Base-by-base conservation (phyloP, 92 coral and sea anemone species). In the Anthopleura xanthogrammica region DNA sequence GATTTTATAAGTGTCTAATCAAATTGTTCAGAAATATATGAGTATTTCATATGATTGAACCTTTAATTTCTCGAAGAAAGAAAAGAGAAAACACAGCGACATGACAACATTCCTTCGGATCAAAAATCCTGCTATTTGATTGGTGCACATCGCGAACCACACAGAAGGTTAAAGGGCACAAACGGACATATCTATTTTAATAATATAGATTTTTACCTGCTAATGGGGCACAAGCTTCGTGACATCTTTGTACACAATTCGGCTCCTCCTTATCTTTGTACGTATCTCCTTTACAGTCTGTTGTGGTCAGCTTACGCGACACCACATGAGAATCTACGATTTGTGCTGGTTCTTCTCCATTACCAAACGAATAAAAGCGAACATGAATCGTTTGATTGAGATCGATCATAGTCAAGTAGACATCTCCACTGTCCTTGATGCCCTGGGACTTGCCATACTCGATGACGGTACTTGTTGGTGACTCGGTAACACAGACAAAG, bases 311-410 rank as follows among this genome's bases (percentile, higher is more conserved):
- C 12, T 13, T 22, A 12, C 80, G 80, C 11, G 52, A 50, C n/a
- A 42, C 1, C 0, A 77, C 60, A 12, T 77, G 56, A 29, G 80
- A 43, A 50, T 52, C 60, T 54, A 52, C 58, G 7, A 77, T 52
- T 56, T 77, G 80, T 42, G 80, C 41, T 13, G 41, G 22, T 19
- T 86, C 74, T 56, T 86, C 90, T 2, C 85, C 90, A 56, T 89
- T 89, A 2, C 87, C 92, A 77, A 86, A 89, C 14, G 92, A 77
- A 62, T 89, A 89, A 55, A 86, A 89, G 5, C 87, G 84, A 9
- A 82, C 87, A 36, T 64, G 77, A 5, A 16, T 36, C 5, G 88
- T 88, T 16, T 65, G 52, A 12, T 87, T 80, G 52, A 52, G 75
- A 50, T 88, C 91, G 22, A 68, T 70, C 87, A 83, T 77, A n/a